A percentile compares a stretch with the other conserved stretches of the same genome.
Evolutionary conservation across 2,113 vertebrate species (phyloP).

Genomic region (Carettochelys insculpta): DNA sequence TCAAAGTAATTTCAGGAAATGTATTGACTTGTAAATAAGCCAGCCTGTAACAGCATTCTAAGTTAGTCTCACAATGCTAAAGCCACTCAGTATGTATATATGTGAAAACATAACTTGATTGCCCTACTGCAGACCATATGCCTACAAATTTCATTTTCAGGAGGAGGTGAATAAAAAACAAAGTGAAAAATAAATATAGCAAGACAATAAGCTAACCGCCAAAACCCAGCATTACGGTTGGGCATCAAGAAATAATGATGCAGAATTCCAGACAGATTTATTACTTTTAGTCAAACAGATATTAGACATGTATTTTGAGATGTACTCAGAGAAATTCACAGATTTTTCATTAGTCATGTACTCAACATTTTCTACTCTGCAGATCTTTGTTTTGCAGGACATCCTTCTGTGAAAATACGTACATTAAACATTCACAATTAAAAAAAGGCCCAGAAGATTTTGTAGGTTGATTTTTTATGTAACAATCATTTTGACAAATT

Average conservation of each 20-base stretch:
- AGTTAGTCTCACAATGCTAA: neutral
- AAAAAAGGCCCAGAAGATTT: neutral
- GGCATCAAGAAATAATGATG: neutral
- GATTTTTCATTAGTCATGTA: neutral
- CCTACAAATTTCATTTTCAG: neutral
- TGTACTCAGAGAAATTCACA: neutral
- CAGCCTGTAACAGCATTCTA: neutral
- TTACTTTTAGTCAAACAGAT: constrained; percentile 23
- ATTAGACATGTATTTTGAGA: neutral
- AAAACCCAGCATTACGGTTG: neutral
- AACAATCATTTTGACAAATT: constrained; percentile 37
- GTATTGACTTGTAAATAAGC: neutral
- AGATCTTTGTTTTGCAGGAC: neutral
- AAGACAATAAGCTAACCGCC: neutral
- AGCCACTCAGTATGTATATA: neutral
- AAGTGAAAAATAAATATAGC: neutral
- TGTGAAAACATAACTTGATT: neutral
- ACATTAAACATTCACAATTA: neutral
- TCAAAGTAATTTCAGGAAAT: neutral
- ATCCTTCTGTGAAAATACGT: neutral
- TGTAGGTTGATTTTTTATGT: constrained; percentile 28
- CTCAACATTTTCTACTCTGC: neutral
- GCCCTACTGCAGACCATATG: neutral
- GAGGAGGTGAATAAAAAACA: neutral
- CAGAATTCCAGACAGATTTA: constrained; percentile 9